These are phyloP conservation scores for Semicossyphus pulcher DNA, from an alignment of 2,113 vertebrate species.

Conservation along the genomic window DNA sequence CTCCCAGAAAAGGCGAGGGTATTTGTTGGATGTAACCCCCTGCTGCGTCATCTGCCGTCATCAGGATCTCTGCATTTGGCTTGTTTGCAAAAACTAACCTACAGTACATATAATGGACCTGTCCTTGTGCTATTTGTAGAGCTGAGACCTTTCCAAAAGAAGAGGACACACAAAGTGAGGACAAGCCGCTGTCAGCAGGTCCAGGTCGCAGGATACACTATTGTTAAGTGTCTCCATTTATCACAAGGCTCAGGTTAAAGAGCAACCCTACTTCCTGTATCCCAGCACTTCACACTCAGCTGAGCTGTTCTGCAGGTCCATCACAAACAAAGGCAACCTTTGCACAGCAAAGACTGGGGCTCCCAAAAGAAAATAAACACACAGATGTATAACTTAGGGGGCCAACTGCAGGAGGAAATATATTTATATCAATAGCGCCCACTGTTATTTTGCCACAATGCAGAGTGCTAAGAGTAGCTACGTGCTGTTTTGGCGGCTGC, in stretches of 20 bases:
- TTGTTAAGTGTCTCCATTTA: conserved; percentile 98
- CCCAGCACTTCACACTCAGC: conserved; percentile 84
- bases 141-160: conserved; percentile 41
- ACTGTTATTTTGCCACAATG: conserved; percentile 80
- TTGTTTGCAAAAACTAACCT: conserved; percentile 21
- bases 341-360: conserved; percentile 73
- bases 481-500: conserved; percentile 75
- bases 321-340: conserved; percentile 84
- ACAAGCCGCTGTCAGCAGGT: conserved; percentile 86
- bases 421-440: conserved; percentile 81
- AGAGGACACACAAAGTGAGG: conserved; percentile 75
- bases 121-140: conserved; percentile 41
- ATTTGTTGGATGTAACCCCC: too few species aligned
- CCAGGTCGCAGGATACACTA: conserved; percentile 89
- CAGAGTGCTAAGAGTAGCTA: conserved; percentile 68
- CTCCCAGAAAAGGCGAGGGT: conserved; percentile 8
- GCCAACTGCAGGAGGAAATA: conserved; percentile 78
- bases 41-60: conserved; percentile 9
- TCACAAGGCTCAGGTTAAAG: conserved; percentile 88
- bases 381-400: conserved; percentile 75
- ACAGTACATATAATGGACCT: conserved; percentile 5
- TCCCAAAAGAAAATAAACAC: conserved; percentile 76
- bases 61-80: conserved; percentile 7
- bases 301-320: conserved; percentile 82
- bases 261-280: conserved; percentile 86